phyloP scores from a whole-genome alignment of 2,113 vertebrate species.

The Zingel zingel region DNA sequence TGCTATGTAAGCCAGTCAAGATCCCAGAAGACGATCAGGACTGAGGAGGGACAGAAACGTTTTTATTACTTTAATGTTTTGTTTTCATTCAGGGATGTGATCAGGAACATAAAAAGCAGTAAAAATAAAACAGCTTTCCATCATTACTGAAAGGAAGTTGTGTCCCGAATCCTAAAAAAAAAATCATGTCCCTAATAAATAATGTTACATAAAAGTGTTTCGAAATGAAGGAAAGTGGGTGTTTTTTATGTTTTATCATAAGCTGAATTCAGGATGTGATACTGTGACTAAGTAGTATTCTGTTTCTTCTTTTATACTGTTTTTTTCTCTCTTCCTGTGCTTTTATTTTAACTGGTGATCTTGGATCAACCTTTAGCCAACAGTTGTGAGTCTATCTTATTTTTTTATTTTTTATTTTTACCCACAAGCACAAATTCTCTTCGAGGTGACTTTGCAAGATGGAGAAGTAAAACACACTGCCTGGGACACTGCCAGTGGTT shows the following conservation, averaged over 20 bases:
- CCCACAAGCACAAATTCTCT: slow-evolving; percentile 77
- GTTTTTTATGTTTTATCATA: slow-evolving; percentile 50
- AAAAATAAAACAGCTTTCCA: slow-evolving; percentile 14
- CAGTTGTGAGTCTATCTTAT: not conserved
- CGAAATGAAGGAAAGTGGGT: slow-evolving; percentile 15
- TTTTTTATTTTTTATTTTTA: not conserved
- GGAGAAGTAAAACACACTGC: slow-evolving; percentile 64
- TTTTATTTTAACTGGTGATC: slow-evolving; percentile 46
- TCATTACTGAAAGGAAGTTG: slow-evolving; percentile 20
- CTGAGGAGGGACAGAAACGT: slow-evolving; percentile 10
- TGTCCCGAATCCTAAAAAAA: slow-evolving; percentile 24
- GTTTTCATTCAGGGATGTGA: slow-evolving; percentile 58
- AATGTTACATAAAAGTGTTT: slow-evolving; percentile 40
- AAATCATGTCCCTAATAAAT: slow-evolving; percentile 39
- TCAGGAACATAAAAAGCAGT: slow-evolving; percentile 37
- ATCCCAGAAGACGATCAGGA: slow-evolving; percentile 28
- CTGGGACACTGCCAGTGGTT: slow-evolving; percentile 65
- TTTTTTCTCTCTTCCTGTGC: slow-evolving; percentile 9
- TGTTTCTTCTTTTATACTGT: slow-evolving; percentile 34
- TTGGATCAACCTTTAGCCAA: slow-evolving; percentile 4
- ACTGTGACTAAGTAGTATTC: slow-evolving; percentile 73
- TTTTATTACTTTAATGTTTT: slow-evolving; percentile 30
- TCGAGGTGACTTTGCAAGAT: slow-evolving; percentile 49
- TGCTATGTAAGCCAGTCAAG: slow-evolving; percentile 56
- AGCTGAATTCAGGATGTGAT: slow-evolving; percentile 65